Percentiles rank a stretch among this genome's conserved stretches.
Conservation (phyloP, 2,113 vertebrate species). For the Muntiacus reevesi region DNA sequence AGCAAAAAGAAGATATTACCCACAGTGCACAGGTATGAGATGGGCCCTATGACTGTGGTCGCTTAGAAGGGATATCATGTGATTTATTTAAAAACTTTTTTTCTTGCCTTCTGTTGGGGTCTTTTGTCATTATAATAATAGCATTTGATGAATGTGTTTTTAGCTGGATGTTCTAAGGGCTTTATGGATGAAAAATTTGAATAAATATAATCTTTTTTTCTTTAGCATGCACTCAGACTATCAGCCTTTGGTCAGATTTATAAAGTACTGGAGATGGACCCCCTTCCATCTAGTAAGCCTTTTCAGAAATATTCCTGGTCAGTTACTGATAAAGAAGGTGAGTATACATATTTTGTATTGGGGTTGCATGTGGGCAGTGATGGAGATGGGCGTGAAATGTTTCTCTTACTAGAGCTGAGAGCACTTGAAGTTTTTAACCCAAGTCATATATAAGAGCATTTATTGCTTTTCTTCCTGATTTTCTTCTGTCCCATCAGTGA, state of each 20-base stretch:
- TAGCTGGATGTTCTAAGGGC: neutral
- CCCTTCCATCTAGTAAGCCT: slow-evolving; percentile 96
- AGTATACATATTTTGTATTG: slow-evolving; percentile 51
- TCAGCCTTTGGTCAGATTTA: slow-evolving; percentile 99
- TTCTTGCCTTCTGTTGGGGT: neutral
- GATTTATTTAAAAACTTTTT: neutral
- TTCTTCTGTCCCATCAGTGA: neutral
- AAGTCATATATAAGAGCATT: neutral
- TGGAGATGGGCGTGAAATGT: neutral
- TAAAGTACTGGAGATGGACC: slow-evolving; percentile 98
- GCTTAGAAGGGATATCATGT: neutral
- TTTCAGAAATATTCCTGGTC: slow-evolving; percentile 97
- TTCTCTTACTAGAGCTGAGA: neutral
- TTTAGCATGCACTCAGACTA: slow-evolving; percentile 93
- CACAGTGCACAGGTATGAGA: slow-evolving; percentile 93
- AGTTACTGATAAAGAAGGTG: slow-evolving; percentile 96
- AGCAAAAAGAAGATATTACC: slow-evolving; percentile 95
- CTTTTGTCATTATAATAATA: slow-evolving; percentile 1
- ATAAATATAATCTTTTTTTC: slow-evolving; percentile 65
- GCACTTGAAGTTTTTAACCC: neutral
- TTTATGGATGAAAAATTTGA: slow-evolving; percentile 47
- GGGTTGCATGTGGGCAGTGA: neutral
- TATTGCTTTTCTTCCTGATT: neutral
- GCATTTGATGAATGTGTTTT: slow-evolving; percentile 31
- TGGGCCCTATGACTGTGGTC: neutral